Evolutionary conservation across 2,888 invertebrate genomes (phyloP), one percentile per base, ranked within the genome.

Genomic region (Stictocephala bisonia): DNA sequence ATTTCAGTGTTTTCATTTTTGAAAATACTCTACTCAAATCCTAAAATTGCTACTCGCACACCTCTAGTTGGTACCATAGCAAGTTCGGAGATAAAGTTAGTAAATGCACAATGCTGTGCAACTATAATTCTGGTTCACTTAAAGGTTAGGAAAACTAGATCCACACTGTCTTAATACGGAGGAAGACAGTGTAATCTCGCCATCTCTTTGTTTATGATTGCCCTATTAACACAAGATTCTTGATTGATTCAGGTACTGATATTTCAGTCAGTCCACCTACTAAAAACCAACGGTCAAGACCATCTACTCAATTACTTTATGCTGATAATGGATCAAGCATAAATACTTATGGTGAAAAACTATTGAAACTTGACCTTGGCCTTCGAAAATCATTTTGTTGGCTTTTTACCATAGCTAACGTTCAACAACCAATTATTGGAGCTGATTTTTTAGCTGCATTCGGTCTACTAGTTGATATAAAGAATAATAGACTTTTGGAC

Each of bases 261-360:
- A n/a, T n/a, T n/a, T n/a, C n/a, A n/a, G n/a, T n/a, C n/a, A n/a
- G n/a, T n/a, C n/a, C n/a, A n/a, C n/a, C n/a, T n/a, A n/a, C 7
- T 18, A 4, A 13, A 26, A 41, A 22, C 13, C n/a, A n/a, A 24
- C 13, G n/a, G 1, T 1, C 20, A 11, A 26, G 26, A 67, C 22
- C 48, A 1, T 22, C 66, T 4, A 40, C n/a, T 40, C 50, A 51
- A 11, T 51, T 27, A n/a, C 56, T 74, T n/a, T 66, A 27, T 29
- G 75, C 77, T 3, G 77, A 73, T 13, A 76, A 78, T 29, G 71
- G 71, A 11, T 35, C 66, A 4, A 18, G 13, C 2, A 77, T 77
- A 1, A 40, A 53, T 1, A 75, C 76, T 1, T 77, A 72, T 48
- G 77, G 75, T 1, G 51, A 53, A 44, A 40, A 64, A 2, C 40